Percentiles rank a stretch among this genome's conserved stretches.
Evolutionary conservation across 2,113 vertebrate genomes (phyloP).

Genomic region (Amphiprion ocellaris): DNA sequence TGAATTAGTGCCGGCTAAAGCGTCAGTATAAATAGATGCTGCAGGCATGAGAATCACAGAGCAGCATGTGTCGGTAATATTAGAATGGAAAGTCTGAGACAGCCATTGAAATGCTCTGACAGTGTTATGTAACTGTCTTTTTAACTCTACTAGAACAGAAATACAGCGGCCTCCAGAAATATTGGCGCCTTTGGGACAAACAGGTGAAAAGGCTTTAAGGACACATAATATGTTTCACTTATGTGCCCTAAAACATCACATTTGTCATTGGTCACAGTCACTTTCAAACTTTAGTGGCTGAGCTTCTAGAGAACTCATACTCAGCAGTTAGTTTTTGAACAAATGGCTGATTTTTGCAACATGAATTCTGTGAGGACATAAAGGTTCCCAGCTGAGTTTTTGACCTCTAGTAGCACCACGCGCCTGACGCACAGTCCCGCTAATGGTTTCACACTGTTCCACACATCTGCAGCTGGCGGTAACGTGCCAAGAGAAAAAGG

Average conservation of each 20-base stretch:
- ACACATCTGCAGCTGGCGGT: not conserved
- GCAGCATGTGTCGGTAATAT: constrained; percentile 82
- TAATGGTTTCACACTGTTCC: not conserved
- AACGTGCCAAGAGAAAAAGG: not conserved
- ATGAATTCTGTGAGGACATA: not conserved
- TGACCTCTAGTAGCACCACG: not conserved
- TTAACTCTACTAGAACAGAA: constrained; percentile 75
- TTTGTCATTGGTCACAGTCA: not conserved
- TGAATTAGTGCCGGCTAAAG: constrained; percentile 56
- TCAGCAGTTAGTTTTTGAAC: not conserved
- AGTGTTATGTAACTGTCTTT: constrained; percentile 80
- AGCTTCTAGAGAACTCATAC: not conserved
- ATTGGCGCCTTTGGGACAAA: constrained; percentile 68
- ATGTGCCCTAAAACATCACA: not conserved
- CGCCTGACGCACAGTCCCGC: not conserved
- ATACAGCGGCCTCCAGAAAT: constrained; percentile 70
- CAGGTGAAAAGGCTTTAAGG: constrained; percentile 60
- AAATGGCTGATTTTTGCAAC: not conserved
- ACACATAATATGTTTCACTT: not conserved
- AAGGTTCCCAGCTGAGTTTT: not conserved
- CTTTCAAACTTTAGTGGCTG: not conserved
- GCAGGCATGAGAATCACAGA: constrained; percentile 74
- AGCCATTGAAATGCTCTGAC: constrained; percentile 78
- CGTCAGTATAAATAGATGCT: constrained; percentile 78
- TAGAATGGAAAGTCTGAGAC: constrained; percentile 85